Base-by-base conservation (phyloP, 2,888 invertebrate species). In the Unio pictorum region DNA sequence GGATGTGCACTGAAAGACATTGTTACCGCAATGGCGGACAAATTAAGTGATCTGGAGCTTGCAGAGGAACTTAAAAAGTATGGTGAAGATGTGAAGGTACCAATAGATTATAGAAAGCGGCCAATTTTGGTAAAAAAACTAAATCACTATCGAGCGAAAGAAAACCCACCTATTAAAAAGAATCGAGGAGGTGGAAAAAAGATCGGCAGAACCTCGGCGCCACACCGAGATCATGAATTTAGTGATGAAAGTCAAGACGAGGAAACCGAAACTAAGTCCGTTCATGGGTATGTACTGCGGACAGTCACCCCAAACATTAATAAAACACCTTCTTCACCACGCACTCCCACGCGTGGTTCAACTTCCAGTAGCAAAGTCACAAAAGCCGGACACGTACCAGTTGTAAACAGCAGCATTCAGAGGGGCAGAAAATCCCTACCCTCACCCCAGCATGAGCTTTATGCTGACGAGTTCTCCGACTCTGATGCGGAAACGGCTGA, bases 41-140 rank as follows among this genome's bases (percentile, higher is more conserved):
- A 81, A 69, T 68, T 86, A 65, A 80, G 78, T 62, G 86, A 86
- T 69, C 66, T 72, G 57, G 80, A 82, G 66, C 79, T 86, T 62
- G 82, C 72, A 17, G 75, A 73, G 17, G 83, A 84, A 73, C 77
- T 86, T 66, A 68, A 74, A 59, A 75, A 78, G 55, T 84, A 78
- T 79, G 86, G 86, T 7, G 86, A 86, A 64, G 78, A 77, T 61
- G 69, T 85, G 54, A 82, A 77, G 57, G 64, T 83, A 26, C 85
- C 86, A 26, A 76, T 86, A 28, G 83, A 84, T 65, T 66, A 66
- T 34, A 81, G 77, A 66, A 84, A 79, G 67, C 71, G 86, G 30
- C 80, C 81, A 28, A 76, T 86, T 54, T 72, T 85, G 45, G 71
- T 84, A 28, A 86, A 86, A 74, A 86, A 86, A 71, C 77, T 85